Conservation (phyloP, 1,140 invertebrate species). For the Drosophila truncata region DNA sequence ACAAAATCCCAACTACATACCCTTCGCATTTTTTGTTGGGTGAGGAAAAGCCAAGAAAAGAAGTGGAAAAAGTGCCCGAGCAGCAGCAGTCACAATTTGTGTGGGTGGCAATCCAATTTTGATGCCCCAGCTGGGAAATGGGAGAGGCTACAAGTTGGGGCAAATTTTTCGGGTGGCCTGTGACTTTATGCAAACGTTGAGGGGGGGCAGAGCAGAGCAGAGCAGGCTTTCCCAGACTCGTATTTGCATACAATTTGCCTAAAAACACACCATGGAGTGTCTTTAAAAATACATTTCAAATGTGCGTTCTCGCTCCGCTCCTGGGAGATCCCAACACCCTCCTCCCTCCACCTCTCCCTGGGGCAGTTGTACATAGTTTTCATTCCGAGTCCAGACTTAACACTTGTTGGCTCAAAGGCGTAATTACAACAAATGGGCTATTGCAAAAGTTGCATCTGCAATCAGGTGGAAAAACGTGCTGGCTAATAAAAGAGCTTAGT, state of each 20-base stretch:
- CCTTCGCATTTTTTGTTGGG: slow-evolving; percentile 1
- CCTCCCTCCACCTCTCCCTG: slow-evolving; percentile 8
- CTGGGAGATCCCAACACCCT: slow-evolving; percentile 29
- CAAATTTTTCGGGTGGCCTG: neutral
- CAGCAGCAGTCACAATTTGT: slow-evolving; percentile 56
- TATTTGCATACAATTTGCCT: slow-evolving; percentile 84
- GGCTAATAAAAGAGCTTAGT: slow-evolving; percentile 74
- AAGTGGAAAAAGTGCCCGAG: slow-evolving; percentile 31
- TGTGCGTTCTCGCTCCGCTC: slow-evolving; percentile 39
- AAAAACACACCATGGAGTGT: slow-evolving; percentile 79
- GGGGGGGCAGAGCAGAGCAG: slow-evolving; percentile 1
- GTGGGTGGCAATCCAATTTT: slow-evolving; percentile 78
- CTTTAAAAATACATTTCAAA: slow-evolving; percentile 81
- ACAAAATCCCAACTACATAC: slow-evolving; percentile 42
- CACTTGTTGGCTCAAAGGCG: slow-evolving; percentile 82
- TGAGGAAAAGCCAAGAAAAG: slow-evolving; percentile 27
- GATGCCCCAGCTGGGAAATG: slow-evolving; percentile 59
- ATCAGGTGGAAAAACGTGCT: slow-evolving; percentile 72
- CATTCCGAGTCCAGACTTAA: slow-evolving; percentile 53
- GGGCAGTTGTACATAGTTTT: slow-evolving; percentile 22
- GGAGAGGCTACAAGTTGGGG: slow-evolving; percentile 15
- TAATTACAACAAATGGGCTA: slow-evolving; percentile 81
- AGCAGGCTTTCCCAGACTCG: slow-evolving; percentile 48
- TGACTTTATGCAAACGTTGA: slow-evolving; percentile 46
- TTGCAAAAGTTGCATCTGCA: slow-evolving; percentile 63